phyloP scores from a whole-genome alignment of 2,888 invertebrate genomes.

The Morinoia aosen region DNA sequence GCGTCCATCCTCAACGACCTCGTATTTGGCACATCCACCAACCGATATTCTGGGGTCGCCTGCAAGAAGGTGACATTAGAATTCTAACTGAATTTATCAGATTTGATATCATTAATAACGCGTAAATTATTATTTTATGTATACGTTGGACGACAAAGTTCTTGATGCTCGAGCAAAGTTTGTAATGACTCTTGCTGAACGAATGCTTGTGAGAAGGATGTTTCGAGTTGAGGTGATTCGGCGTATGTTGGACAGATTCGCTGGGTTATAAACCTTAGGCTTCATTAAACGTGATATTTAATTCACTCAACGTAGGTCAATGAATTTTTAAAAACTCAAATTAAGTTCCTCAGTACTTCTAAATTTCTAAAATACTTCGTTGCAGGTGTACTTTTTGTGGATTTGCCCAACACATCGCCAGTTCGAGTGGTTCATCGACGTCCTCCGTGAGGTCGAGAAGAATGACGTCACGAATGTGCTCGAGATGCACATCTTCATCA shows the following conservation, averaged over 20 bases:
- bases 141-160: not conserved
- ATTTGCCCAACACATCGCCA: slow-evolving; percentile 97
- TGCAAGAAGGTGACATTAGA: slow-evolving; percentile 85
- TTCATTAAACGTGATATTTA: not conserved
- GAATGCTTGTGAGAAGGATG: not conserved
- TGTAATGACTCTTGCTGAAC: not conserved
- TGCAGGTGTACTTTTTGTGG: slow-evolving; percentile 95
- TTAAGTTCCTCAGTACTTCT: not conserved
- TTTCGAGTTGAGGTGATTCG: not conserved
- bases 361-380: slow-evolving; percentile 40
- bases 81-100: not conserved
- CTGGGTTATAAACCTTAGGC: not conserved
- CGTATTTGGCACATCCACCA: slow-evolving; percentile 95
- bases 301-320: not conserved
- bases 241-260: not conserved
- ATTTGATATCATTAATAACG: not conserved
- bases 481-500: slow-evolving; percentile 98
- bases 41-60: slow-evolving; percentile 94
- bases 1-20: slow-evolving; percentile 96
- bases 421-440: slow-evolving; percentile 99
- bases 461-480: slow-evolving; percentile 95
- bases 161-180: not conserved
- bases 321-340: not conserved
- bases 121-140: slow-evolving; percentile 5
- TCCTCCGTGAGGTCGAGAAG: slow-evolving; percentile 91